phyloP scores from a whole-genome alignment of 2,888 invertebrate species.

The Anarsia innoxiella region DNA sequence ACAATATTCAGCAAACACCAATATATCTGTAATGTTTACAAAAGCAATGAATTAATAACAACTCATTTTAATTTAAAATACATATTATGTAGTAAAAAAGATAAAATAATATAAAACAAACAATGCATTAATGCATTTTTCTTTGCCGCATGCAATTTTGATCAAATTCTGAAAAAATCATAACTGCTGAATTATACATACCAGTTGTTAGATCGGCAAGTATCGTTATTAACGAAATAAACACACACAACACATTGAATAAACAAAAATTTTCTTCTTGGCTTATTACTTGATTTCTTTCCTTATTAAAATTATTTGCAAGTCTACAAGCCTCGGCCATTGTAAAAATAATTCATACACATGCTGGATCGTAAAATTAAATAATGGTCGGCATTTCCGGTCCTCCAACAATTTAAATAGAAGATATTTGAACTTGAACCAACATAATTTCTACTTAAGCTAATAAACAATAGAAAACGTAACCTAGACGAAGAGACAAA shows the following conservation, averaged over 20 bases:
- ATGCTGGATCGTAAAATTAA: neutral
- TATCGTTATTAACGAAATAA: slow-evolving; percentile 75
- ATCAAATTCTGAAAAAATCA: no score
- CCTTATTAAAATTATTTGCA: slow-evolving; percentile 37
- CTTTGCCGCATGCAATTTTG: no score
- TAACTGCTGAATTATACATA: slow-evolving; percentile 41
- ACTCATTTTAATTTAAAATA: no score
- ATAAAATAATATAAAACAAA: slow-evolving; percentile 1
- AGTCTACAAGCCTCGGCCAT: slow-evolving; percentile 68
- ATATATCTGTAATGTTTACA: slow-evolving; percentile 75
- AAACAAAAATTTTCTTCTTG: slow-evolving; percentile 67
- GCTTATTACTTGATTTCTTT: slow-evolving; percentile 44
- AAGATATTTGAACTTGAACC: slow-evolving; percentile 1
- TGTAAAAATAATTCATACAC: slow-evolving; percentile 32
- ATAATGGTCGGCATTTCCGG: neutral
- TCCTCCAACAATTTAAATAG: slow-evolving; percentile 1
- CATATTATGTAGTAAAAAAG: no score
- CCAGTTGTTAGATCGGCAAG: slow-evolving; percentile 76
- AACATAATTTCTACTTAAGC: slow-evolving; percentile 3
- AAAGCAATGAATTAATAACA: no score
- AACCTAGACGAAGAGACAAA: neutral
- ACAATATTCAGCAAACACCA: slow-evolving; percentile 75
- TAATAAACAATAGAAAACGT: no score
- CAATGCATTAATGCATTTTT: no score
- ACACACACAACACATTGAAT: slow-evolving; percentile 69